These are phyloP conservation scores for Calonectris borealis DNA, from an alignment of 2,113 vertebrate species.

Conservation along the genomic window DNA sequence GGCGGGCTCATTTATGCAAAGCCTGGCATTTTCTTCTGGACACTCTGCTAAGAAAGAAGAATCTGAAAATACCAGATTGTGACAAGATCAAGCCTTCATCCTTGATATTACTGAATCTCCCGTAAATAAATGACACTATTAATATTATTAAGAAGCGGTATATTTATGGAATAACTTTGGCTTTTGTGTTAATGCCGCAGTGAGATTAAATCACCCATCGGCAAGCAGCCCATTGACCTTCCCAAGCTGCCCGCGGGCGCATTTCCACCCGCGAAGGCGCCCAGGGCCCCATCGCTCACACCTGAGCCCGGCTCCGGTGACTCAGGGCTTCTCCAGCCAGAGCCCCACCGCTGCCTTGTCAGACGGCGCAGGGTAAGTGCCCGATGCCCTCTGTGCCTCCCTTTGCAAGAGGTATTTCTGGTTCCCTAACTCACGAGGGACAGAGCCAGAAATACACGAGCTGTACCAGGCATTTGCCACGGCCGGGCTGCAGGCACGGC, in stretches of 20 bases:
- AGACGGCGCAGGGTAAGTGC: rapidly evolving
- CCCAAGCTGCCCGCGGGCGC: neutral
- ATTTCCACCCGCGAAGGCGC: neutral
- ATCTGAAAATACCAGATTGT: neutral
- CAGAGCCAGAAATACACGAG: neutral
- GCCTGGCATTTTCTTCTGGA: neutral
- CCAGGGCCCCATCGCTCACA: rapidly evolving
- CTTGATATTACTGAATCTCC: neutral
- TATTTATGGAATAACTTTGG: neutral
- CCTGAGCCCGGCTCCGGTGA: neutral
- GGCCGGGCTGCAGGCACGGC: neutral
- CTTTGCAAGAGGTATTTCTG: neutral
- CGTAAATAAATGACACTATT: neutral
- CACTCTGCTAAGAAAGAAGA: neutral
- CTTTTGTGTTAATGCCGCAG: neutral
- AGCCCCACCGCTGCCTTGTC: rapidly evolving
- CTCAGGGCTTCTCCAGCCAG: neutral
- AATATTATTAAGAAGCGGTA: neutral
- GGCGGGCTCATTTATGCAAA: neutral
- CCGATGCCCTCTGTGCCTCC: neutral
- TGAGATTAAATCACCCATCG: neutral
- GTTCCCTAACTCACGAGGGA: neutral
- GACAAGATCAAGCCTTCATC: neutral
- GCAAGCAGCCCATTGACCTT: neutral
- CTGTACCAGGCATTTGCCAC: neutral